phyloP scores from a whole-genome alignment of 1,140 invertebrate species.

The Polyergus mexicanus region DNA sequence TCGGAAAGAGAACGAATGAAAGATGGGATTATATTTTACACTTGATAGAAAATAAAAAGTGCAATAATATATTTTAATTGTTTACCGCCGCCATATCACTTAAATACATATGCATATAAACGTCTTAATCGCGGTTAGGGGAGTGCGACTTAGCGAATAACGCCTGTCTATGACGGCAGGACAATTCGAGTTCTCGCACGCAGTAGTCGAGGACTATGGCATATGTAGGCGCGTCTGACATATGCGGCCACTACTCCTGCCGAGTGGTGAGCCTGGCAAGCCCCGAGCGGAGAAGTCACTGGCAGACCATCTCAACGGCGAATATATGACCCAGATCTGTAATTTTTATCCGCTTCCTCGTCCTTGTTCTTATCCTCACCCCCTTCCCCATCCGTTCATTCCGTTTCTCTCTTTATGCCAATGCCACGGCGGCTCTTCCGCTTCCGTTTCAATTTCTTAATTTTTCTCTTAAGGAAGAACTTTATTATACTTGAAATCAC shows the following conservation, averaged over 20 bases:
- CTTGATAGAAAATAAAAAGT: no score
- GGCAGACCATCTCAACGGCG: slow-evolving; percentile 73
- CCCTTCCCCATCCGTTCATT: background rate
- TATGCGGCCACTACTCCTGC: slow-evolving; percentile 67
- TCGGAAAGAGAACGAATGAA: no score
- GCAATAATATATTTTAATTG: background rate
- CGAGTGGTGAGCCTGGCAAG: slow-evolving; percentile 63
- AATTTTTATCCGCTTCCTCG: slow-evolving; percentile 72
- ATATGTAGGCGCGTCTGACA: slow-evolving; percentile 58
- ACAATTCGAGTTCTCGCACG: slow-evolving; percentile 63
- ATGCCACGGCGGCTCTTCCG: background rate
- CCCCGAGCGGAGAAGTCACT: slow-evolving; percentile 69
- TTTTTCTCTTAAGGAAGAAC: slow-evolving; percentile 1
- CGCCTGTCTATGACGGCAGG: slow-evolving; percentile 61
- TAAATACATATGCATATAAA: background rate
- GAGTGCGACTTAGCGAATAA: slow-evolving; percentile 41
- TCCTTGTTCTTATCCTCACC: slow-evolving; percentile 49
- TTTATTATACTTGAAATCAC: slow-evolving; percentile 19
- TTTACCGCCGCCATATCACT: background rate
- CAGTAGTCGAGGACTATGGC: slow-evolving; percentile 58
- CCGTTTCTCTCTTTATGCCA: slow-evolving; percentile 57
- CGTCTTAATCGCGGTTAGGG: slow-evolving; percentile 4
- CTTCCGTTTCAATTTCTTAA: slow-evolving; percentile 14
- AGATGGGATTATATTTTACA: no score
- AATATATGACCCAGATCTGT: slow-evolving; percentile 76